Base-by-base conservation (phyloP, 2,113 vertebrate genomes). In the Sebastes fasciatus region DNA sequence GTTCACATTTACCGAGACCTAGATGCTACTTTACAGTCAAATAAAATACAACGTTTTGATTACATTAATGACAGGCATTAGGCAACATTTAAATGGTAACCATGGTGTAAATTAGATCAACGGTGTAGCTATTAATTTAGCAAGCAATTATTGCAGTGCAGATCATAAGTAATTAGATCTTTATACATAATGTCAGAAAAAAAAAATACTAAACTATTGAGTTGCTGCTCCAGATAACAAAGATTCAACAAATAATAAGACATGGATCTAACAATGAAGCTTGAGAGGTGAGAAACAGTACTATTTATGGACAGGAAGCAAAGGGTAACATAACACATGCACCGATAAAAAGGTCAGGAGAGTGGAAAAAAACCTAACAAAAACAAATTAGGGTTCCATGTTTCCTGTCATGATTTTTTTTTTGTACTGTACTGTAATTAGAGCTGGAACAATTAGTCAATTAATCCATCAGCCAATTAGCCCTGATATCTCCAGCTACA, bases 1-100 rank as follows among this genome's bases (percentile, higher is more conserved):
- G 2, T 12, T 69, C 12, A 52, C 43, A 62, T 49, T 61, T 68
- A 61, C 46, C n/a, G 26, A 78, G 66, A 74, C 43, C 43, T 17
- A 23, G n/a, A 71, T 69, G 61, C 19, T 80, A 5, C 17, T 77
- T 80, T 55, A 83, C 19, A 46, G 16, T 49, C 43, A 11, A 51
- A 34, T 43, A n/a, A n/a, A 51, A 57, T 19, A 51, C 51, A 58
- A 8, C 23, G 17, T 40, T 72, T 42, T 79, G 45, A 82, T 66
- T 23, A 43, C 19, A 71, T 49, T 72, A 71, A 69, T 64, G 34
- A 54, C 17, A 23, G 48, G 4, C 21, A 68, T 77, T 23, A 73
- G 57, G 4, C 46, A 66, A n/a, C 8, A 5, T n/a, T 60, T 70
- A 52, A 69, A 61, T 13, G 62, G 55, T 19, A 19, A 55, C 9